Base-by-base conservation (phyloP, 2,113 vertebrate species). In the Semnornis frantzii region DNA sequence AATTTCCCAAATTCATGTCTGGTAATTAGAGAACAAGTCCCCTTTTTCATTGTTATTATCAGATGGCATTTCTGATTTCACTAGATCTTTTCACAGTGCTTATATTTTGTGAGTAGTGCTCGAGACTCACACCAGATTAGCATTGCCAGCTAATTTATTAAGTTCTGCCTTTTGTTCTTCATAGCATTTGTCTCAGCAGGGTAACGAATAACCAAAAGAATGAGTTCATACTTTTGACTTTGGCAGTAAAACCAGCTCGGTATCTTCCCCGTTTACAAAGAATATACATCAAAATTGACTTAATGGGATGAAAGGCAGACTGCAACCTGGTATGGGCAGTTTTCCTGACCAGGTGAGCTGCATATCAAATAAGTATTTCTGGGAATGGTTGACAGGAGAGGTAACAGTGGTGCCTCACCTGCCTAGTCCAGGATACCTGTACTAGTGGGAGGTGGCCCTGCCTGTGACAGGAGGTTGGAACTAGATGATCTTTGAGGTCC, bases 1-100 rank as follows among this genome's bases (percentile, higher is more conserved):
- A 78, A 91, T 89, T 91, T 78, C 60, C 72, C 64, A 87, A 63
- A 76, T 77, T 80, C 52, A 31, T 82, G n/a, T 82, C 75, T 91
- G n/a, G 42, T 85, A 70, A 73, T 94, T 84, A 87, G 20, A 85
- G 74, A 91, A 82, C 39, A 73, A 87, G 27, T 82, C 30, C 46
- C 39, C 87, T 92, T 60, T 93, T 79, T 54, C 4, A 2, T 85
- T 85, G 15, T 52, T 92, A 74, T 77, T 72, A 87, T 16, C 34
- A 89, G 63, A 15, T 2, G 0, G 31, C 39, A 37, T 90, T 94
- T 87, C 39, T 89, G 75, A 89, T 92, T 87, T 77, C 66, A 76
- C 66, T 72, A 24, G 33, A 39, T 91, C 64, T 85, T 91, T 92
- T 89, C 71, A 37, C 15, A 80, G 59, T 8, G 17, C 55, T 77